Percentiles rank a stretch among this genome's conserved stretches.
phyloP scores from a whole-genome alignment of 1,140 invertebrate species.

The Caenorhabditis inopinata region DNA sequence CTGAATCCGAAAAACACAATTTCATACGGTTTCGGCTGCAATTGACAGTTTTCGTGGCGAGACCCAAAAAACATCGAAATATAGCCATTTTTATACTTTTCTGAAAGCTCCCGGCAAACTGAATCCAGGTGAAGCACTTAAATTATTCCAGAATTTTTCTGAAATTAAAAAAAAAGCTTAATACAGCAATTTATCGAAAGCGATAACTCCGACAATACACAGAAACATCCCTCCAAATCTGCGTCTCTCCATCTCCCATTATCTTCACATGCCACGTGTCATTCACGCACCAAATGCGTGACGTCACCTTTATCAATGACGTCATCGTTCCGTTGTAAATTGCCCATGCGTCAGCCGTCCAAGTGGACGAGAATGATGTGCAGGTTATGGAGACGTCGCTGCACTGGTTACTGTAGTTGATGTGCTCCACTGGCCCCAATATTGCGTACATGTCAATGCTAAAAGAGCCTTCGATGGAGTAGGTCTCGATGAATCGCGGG shows the following conservation, averaged over 20 bases:
- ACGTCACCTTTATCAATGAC: not conserved
- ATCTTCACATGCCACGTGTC: not conserved
- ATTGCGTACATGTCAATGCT: not conserved
- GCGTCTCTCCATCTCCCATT: not conserved
- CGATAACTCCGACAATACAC: not conserved
- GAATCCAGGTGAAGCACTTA: too few relatives aligned
- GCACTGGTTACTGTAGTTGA: slow-evolving; percentile 1
- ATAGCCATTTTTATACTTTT: too few relatives aligned
- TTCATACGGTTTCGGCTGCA: too few relatives aligned
- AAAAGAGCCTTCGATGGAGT: not conserved
- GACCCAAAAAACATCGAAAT: too few relatives aligned
- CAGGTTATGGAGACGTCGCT: not conserved
- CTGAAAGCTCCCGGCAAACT: too few relatives aligned
- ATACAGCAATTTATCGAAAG: not conserved
- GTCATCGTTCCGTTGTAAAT: not conserved
- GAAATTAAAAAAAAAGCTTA: too few relatives aligned
- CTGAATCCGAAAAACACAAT: too few relatives aligned
- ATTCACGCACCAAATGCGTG: not conserved
- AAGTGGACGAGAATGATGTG: not conserved
- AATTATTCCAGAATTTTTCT: too few relatives aligned
- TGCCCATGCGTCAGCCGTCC: not conserved
- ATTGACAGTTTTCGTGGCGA: too few relatives aligned
- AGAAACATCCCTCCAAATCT: not conserved
- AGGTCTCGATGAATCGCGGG: not conserved
- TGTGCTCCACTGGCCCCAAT: not conserved